Evolutionary conservation across 1,140 invertebrate species (phyloP), one percentile per base, ranked within the genome.

Genomic region (Drosophila punjabiensis): DNA sequence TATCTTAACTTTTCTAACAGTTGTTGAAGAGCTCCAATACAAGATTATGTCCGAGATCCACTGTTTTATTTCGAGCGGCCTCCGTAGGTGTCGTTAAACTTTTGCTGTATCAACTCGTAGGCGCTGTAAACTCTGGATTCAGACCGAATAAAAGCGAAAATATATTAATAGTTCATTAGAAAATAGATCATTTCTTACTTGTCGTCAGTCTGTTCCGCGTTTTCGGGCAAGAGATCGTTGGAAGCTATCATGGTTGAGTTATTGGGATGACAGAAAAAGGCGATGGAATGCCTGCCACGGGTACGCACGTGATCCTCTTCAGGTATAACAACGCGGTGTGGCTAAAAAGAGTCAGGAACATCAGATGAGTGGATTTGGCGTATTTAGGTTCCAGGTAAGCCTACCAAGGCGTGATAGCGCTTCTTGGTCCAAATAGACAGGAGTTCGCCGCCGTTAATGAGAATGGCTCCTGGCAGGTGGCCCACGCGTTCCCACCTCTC

Each of bases 361-460:
- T 8, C 0, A 24, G 10, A 32, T 48, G 1, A n/a, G n/a, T n/a
- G n/a, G n/a, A n/a, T n/a, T 18, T 10, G 2, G 1, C 4, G 5
- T 6, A 20, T 16, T 1, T 18, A 6, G 45, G 3, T 18, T 20
- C 0, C 4, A 11, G n/a, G 4, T 11, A 35, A 39, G 20, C 93
- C 94, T 91, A 96, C 96, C 82, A 97, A 94, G 39, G 97, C 96
- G 5, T 95, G 94, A 53, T 97, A 95, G 28, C 94, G 94, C 61
- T 96, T 95, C 30, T 95, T 94, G 4, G 96, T 97, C 97, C 96
- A 97, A 37, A 94, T 94, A 48, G 96, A 95, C 39, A 98, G 92
- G 48, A 97, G 94, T 81, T 97, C 96, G 14, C 97, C 97, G 20
- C 96, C 95, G 80, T 97, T 97, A 28, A 97, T 94, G 20, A 98